These are phyloP conservation scores for Cartodere bifasciata DNA, from an alignment of 2,888 invertebrate species.

Conservation along the genomic window DNA sequence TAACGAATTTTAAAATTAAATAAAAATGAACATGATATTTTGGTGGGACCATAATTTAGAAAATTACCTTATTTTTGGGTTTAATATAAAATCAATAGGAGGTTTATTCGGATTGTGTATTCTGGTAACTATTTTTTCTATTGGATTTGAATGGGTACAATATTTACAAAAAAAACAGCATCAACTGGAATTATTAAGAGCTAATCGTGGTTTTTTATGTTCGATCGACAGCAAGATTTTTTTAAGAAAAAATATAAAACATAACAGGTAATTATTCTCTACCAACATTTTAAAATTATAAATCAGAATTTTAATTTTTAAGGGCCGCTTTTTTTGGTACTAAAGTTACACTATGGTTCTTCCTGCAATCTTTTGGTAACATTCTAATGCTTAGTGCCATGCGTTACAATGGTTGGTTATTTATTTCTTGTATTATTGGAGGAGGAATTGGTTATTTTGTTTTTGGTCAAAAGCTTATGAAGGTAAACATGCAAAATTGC, in stretches of 20 bases:
- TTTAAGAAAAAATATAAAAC: constrained; percentile 26
- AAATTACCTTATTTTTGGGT: constrained; percentile 51
- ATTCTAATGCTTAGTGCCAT: constrained; percentile 62
- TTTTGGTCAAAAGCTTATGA: constrained; percentile 28
- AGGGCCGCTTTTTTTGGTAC: constrained; percentile 27
- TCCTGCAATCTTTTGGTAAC: constrained; percentile 45
- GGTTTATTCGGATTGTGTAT: constrained; percentile 47
- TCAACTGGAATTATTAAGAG: constrained; percentile 29
- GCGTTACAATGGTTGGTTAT: constrained; percentile 57
- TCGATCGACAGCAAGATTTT: constrained; percentile 36
- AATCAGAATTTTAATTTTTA: no score
- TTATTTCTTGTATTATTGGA: constrained; percentile 47
- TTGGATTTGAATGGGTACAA: constrained; percentile 48
- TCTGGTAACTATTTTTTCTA: constrained; percentile 42
- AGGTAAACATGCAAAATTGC: constrained; percentile 39
- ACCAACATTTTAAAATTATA: constrained; percentile 18
- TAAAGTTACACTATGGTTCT: constrained; percentile 30
- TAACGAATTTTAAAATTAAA: no score
- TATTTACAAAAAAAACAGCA: constrained; percentile 36
- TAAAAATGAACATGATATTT: constrained; percentile 52
- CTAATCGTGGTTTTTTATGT: constrained; percentile 28
- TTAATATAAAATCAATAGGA: constrained; percentile 39
- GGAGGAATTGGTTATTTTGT: neutral
- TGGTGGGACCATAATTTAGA: constrained; percentile 53
- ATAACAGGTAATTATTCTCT: constrained; percentile 22